Evolutionary conservation across 2,113 vertebrate species (phyloP).

Genomic region (Callorhinus ursinus): DNA sequence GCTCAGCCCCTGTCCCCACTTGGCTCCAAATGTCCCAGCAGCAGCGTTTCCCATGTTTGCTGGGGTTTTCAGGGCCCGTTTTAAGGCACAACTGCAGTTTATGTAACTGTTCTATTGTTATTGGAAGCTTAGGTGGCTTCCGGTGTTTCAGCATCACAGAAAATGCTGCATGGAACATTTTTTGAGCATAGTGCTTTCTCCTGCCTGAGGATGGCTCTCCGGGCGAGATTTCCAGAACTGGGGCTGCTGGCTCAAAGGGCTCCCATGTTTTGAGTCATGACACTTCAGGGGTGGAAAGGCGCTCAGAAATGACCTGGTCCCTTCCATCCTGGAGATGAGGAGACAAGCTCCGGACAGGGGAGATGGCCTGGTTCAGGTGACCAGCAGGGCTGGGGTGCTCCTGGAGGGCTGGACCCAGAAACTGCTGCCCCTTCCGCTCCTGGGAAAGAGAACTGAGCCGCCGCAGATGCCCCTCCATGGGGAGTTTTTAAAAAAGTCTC

Average conservation of each 20-base stretch:
- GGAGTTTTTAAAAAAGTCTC: background rate
- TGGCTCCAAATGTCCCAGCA: background rate
- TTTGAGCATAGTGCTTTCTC: background rate
- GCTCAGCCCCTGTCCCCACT: fast-evolving
- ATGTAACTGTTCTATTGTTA: background rate
- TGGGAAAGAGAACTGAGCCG: background rate
- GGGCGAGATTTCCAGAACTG: background rate
- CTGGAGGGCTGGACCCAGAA: background rate
- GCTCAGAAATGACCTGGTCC: background rate
- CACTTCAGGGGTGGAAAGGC: too few species aligned
- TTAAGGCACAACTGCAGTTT: background rate
- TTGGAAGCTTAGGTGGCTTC: background rate
- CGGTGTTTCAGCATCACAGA: background rate
- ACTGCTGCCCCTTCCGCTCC: background rate
- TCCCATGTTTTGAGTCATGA: background rate
- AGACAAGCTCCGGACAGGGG: background rate
- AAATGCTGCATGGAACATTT: background rate
- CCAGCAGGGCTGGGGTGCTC: fast-evolving
- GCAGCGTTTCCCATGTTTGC: fast-evolving
- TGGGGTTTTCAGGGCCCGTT: background rate
- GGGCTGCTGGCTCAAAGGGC: background rate
- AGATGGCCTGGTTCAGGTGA: background rate
- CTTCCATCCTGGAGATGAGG: background rate
- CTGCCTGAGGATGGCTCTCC: background rate
- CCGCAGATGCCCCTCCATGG: background rate